These are phyloP conservation scores for Silurus glanis DNA, from an alignment of 2,113 vertebrate species.

Conservation along the genomic window DNA sequence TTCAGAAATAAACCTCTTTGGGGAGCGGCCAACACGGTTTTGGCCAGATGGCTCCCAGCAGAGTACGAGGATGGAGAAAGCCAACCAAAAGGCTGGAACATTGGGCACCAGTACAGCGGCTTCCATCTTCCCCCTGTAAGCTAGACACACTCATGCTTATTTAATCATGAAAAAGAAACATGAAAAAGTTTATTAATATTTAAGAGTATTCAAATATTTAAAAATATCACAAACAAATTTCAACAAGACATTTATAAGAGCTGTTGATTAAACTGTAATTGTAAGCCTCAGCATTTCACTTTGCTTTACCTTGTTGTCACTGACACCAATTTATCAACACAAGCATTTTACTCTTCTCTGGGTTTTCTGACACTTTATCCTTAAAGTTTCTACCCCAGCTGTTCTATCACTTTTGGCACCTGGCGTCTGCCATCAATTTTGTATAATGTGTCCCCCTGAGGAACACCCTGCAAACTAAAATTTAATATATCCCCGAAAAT, in stretches of 20 bases:
- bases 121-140: constrained; percentile 84
- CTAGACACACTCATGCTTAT: background rate
- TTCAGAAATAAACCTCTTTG: constrained; percentile 83
- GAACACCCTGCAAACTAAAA: background rate
- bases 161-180: constrained; percentile 23
- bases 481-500: background rate
- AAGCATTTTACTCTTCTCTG: background rate
- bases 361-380: background rate
- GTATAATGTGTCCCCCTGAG: background rate
- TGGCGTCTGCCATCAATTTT: background rate
- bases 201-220: background rate
- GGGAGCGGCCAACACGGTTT: constrained; percentile 84
- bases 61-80: constrained; percentile 86
- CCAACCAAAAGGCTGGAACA: constrained; percentile 90
- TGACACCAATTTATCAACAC: background rate
- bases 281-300: background rate
- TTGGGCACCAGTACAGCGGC: constrained; percentile 72
- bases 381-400: constrained; percentile 7
- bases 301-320: background rate
- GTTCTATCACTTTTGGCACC: constrained; percentile 11
- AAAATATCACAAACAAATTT: background rate
- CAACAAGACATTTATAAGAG: background rate
- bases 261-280: background rate
- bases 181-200: background rate
- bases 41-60: constrained; percentile 90